phyloP scores from a whole-genome alignment of 2,113 vertebrate species.

The Ammodramus savannarum region DNA sequence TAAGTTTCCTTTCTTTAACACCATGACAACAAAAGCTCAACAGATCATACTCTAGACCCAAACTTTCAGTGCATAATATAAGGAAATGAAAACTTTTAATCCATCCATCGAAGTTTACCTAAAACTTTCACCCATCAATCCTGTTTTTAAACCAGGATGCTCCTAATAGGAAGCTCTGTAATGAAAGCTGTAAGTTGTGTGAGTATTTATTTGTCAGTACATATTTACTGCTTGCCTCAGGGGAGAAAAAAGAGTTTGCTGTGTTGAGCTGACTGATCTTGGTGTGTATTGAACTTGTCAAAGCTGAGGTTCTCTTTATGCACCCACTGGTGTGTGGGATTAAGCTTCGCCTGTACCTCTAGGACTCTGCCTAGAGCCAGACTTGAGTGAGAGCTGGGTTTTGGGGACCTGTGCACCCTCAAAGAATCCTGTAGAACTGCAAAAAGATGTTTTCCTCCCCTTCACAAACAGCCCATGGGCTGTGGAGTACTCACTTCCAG shows the following conservation, averaged over 20 bases:
- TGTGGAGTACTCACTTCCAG: not conserved
- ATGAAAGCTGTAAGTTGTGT: not conserved
- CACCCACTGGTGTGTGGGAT: not conserved
- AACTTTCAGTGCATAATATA: not conserved
- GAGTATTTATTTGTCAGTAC: not conserved
- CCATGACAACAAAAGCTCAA: not conserved
- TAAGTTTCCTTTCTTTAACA: not conserved
- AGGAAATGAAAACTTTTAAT: not conserved
- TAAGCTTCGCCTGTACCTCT: not conserved
- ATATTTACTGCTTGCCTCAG: not conserved
- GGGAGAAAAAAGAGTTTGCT: not conserved
- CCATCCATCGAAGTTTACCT: not conserved
- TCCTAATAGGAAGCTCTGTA: not conserved
- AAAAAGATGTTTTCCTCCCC: not conserved
- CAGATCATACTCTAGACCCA: not conserved
- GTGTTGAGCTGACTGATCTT: not conserved
- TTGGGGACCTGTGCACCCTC: not conserved
- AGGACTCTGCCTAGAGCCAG: not conserved
- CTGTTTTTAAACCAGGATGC: not conserved
- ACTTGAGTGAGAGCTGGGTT: accelerated
- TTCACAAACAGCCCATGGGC: not conserved
- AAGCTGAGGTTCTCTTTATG: not conserved
- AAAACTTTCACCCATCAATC: not conserved
- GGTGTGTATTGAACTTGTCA: not conserved
- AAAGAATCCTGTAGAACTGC: not conserved